Evolutionary conservation across 2,113 vertebrate species (phyloP).

Genomic region (Pomatorhinus ruficollis): DNA sequence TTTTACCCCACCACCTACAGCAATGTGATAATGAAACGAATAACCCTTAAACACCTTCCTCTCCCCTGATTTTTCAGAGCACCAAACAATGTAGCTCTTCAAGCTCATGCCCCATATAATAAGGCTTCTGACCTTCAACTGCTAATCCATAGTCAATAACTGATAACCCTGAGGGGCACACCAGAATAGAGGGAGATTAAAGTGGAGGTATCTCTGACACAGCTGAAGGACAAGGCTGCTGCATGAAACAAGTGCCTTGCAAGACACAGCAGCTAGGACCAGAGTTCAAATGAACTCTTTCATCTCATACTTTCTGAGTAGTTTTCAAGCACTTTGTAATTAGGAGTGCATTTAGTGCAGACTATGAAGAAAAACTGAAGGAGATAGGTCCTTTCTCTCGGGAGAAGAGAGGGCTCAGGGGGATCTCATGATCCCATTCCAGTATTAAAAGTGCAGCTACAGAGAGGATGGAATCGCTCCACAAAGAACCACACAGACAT

Average conservation of each 20-base stretch:
- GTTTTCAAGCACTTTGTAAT: neutral
- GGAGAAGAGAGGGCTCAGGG: neutral
- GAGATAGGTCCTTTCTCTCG: neutral
- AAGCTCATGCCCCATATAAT: neutral
- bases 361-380: neutral
- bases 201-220: neutral
- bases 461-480: neutral
- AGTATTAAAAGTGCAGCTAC: neutral
- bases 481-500: neutral
- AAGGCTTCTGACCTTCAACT: neutral
- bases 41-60: neutral
- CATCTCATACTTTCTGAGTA: neutral
- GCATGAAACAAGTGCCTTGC: neutral
- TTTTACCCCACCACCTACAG: neutral
- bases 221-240: neutral
- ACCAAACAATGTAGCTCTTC: neutral
- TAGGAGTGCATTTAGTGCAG: neutral
- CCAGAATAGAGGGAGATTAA: neutral
- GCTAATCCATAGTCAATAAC: neutral
- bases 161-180: neutral
- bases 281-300: neutral
- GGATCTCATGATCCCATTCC: neutral
- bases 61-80: neutral
- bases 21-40: neutral
- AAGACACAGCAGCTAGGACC: neutral